These are phyloP conservation scores for Callochromis pleurospilus DNA, from an alignment of 2,113 vertebrate species.

Conservation along the genomic window DNA sequence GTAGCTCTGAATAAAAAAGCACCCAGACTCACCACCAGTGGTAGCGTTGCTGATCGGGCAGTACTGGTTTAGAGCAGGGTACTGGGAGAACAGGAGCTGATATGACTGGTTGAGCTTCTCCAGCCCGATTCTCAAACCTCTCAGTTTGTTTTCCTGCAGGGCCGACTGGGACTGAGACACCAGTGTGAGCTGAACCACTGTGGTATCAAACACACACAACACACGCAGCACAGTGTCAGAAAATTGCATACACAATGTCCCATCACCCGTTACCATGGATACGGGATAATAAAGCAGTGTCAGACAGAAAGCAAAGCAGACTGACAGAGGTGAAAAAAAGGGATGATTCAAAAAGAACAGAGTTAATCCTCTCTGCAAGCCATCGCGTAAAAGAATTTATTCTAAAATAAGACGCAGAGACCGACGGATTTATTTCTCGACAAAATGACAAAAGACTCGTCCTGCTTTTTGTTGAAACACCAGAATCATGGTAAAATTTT, in stretches of 20 bases:
- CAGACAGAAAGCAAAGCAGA: background rate
- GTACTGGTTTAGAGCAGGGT: constrained; percentile 41
- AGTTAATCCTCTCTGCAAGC: background rate
- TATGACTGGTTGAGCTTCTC: constrained; percentile 27
- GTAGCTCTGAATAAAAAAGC: background rate
- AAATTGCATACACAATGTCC: background rate
- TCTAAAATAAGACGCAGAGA: background rate
- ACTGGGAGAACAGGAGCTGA: constrained; percentile 27
- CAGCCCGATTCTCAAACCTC: background rate
- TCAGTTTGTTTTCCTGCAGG: constrained; percentile 10
- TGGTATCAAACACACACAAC: background rate
- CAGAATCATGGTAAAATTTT: fast-evolving
- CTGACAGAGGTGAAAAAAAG: background rate
- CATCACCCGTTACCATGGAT: constrained; percentile 2
- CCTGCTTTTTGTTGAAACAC: background rate
- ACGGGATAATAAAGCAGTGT: background rate
- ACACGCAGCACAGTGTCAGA: background rate
- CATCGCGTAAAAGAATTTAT: fast-evolving
- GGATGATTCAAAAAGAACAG: background rate
- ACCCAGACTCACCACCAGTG: background rate
- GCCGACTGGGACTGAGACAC: background rate
- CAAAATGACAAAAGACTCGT: fast-evolving
- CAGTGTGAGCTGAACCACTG: constrained; percentile 26
- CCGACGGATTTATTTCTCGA: fast-evolving
- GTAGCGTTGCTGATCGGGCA: constrained; percentile 14